These are phyloP conservation scores for Nerophis ophidion DNA, from an alignment of 2,113 vertebrate species.

Conservation along the genomic window DNA sequence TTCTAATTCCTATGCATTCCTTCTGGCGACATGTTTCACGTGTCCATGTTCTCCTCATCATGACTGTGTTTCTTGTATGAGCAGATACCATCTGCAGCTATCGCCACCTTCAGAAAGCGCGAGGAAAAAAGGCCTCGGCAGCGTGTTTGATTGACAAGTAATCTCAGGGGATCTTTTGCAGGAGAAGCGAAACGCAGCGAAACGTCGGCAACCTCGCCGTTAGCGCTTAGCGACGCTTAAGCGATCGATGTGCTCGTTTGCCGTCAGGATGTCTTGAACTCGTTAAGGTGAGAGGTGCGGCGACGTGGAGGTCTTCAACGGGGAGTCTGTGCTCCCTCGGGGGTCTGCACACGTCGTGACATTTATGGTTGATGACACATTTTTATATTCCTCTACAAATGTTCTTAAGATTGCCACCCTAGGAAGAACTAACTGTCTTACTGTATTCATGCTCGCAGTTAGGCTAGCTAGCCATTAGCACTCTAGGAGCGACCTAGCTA, in stretches of 20 bases:
- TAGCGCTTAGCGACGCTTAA: slow-evolving; percentile 1
- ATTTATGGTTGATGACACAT: no score
- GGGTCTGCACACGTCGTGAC: no score
- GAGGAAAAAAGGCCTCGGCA: slow-evolving; percentile 1
- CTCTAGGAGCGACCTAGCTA: no score
- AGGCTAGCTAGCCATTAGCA: no score
- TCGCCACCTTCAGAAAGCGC: slow-evolving; percentile 7
- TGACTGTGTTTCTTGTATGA: slow-evolving; percentile 11
- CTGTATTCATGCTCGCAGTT: no score
- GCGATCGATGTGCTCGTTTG: slow-evolving; percentile 40
- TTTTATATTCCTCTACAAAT: no score
- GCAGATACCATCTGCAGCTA: slow-evolving; percentile 2
- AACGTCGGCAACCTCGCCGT: not conserved
- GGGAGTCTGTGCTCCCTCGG: no score
- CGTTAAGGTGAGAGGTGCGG: slow-evolving; percentile 12
- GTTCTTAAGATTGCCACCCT: slow-evolving; percentile 5
- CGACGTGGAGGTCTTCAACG: no score
- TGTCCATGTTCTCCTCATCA: slow-evolving; percentile 9
- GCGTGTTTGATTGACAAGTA: slow-evolving; percentile 7
- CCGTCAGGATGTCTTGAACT: slow-evolving; percentile 29
- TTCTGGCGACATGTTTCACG: slow-evolving; percentile 2
- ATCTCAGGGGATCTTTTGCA: not conserved
- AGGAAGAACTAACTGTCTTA: no score
- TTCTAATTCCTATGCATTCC: not conserved
- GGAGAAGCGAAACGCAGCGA: slow-evolving; percentile 3